These are phyloP conservation scores for Tiliacea aurago DNA, from an alignment of 2,888 invertebrate species.

Conservation along the genomic window DNA sequence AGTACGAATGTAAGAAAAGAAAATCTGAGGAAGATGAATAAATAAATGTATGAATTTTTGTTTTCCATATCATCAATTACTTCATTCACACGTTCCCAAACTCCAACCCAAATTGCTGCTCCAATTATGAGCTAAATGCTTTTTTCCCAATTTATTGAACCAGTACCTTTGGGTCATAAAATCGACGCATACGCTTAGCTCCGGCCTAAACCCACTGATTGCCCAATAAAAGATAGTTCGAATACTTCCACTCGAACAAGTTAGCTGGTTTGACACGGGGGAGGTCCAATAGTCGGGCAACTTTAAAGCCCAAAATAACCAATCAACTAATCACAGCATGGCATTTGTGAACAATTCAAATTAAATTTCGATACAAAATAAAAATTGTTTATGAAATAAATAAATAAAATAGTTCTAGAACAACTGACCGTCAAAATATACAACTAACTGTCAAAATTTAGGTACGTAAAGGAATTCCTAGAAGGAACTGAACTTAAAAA, in stretches of 20 bases:
- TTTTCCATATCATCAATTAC: background rate
- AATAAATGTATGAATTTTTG: background rate
- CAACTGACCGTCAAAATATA: background rate
- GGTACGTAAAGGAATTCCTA: background rate
- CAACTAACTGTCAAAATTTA: background rate
- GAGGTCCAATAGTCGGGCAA: conserved; percentile 50
- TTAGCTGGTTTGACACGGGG: conserved; percentile 51
- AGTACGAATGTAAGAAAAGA: no score
- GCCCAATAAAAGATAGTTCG: conserved; percentile 70
- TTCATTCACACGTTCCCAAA: background rate
- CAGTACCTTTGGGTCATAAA: conserved; percentile 50
- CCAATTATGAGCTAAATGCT: conserved; percentile 22
- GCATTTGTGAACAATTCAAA: background rate
- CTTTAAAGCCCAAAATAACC: background rate
- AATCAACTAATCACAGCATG: background rate
- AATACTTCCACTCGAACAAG: conserved; percentile 68
- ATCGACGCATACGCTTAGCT: conserved; percentile 52
- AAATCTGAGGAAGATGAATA: background rate
- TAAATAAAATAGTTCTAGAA: no score
- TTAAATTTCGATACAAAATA: no score
- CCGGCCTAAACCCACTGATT: conserved; percentile 61
- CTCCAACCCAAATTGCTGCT: conserved; percentile 19
- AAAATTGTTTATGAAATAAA: no score
- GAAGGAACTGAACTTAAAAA: background rate
- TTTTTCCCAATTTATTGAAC: conserved; percentile 47